These are phyloP conservation scores for Drosophila helvetica DNA, from an alignment of 2,888 invertebrate species.

Conservation along the genomic window DNA sequence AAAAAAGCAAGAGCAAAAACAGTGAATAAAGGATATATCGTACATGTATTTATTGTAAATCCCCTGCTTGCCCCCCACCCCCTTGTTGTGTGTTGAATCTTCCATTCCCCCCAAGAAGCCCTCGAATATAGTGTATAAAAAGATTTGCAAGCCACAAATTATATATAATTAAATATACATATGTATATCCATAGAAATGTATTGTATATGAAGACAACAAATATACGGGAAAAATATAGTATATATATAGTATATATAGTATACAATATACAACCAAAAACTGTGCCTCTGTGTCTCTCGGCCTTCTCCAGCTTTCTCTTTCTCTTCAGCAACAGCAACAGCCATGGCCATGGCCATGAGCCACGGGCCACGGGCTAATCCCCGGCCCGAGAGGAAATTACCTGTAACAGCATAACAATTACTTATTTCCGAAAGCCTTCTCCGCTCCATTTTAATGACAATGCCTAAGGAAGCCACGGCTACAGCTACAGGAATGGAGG, in stretches of 20 bases:
- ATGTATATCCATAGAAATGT: constrained; percentile 36
- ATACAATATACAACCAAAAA: constrained; percentile 4
- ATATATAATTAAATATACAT: constrained; percentile 47
- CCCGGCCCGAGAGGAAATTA: constrained; percentile 56
- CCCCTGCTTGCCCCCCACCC: constrained; percentile 19
- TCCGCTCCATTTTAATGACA: constrained; percentile 43
- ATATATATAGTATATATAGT: constrained; percentile 2
- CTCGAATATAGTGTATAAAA: constrained; percentile 51
- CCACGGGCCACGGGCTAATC: constrained; percentile 16
- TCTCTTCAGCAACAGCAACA: constrained; percentile 2
- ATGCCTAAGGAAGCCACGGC: constrained; percentile 27
- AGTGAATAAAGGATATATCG: constrained; percentile 8
- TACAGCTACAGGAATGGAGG: neutral
- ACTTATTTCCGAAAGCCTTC: constrained; percentile 58
- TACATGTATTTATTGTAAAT: constrained; percentile 7
- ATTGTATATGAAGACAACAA: constrained; percentile 44
- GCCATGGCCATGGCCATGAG: too few species aligned
- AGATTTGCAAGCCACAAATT: constrained; percentile 46
- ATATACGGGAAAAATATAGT: constrained; percentile 36
- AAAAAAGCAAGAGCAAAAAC: neutral
- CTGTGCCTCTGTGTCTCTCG: neutral
- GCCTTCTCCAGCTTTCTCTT: constrained; percentile 5
- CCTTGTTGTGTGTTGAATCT: constrained; percentile 39
- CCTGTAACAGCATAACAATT: constrained; percentile 58
- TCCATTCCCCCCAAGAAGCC: neutral